Evolutionary conservation across 92 coral and sea anemone genomes (phyloP).

Genomic region (Umimayanthus kanabou): DNA sequence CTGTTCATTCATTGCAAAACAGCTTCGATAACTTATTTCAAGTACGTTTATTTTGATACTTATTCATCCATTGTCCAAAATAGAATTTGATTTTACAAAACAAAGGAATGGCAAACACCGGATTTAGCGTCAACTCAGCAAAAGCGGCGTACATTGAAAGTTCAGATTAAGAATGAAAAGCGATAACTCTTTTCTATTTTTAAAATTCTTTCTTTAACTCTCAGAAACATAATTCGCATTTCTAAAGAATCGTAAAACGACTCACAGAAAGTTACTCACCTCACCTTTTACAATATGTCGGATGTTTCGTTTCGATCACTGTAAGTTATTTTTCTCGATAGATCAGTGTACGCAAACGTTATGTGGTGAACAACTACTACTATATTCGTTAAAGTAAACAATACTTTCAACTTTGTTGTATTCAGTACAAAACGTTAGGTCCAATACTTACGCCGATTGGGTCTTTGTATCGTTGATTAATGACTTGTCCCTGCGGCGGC

Average conservation of each 20-base stretch:
- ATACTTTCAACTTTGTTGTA: neutral
- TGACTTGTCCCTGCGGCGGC: neutral
- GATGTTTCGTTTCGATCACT: neutral
- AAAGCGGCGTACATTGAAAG: neutral
- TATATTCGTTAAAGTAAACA: neutral
- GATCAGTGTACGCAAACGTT: neutral
- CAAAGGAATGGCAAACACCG: neutral
- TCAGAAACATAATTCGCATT: neutral
- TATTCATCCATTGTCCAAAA: neutral
- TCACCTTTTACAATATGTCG: neutral
- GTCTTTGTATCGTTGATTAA: neutral
- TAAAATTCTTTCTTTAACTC: neutral
- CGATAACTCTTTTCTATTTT: neutral
- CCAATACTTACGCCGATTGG: neutral
- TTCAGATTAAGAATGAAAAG: neutral
- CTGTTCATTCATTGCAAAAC: neutral
- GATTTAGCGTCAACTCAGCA: neutral
- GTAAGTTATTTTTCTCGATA: neutral
- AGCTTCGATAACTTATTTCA: neutral
- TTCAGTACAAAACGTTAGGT: constrained; percentile 3
- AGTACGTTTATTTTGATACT: neutral
- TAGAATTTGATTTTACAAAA: neutral
- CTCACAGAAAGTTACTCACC: constrained; percentile 1
- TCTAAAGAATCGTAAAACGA: neutral
- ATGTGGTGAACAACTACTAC: neutral